A percentile compares a stretch with the other conserved stretches of the same genome.
phyloP scores from a whole-genome alignment of 2,888 invertebrate genomes.

The Platycheirus rosarum region DNA sequence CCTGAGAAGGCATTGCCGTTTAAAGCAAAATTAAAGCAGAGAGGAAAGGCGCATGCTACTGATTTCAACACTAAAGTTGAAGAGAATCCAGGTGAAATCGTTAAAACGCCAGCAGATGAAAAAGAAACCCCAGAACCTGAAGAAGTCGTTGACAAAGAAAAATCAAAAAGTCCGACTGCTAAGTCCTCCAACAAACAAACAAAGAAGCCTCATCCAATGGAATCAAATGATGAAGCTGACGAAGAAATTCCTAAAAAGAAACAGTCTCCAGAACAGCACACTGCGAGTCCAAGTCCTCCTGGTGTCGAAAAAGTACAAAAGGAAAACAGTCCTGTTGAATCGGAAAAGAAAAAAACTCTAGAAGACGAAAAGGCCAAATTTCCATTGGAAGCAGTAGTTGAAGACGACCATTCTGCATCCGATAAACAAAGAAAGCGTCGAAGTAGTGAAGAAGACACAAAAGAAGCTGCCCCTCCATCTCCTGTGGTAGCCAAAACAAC shows the following conservation, averaged over 20 bases:
- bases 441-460: slow-evolving; percentile 77
- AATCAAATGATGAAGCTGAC: slow-evolving; percentile 16
- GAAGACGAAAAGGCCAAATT: slow-evolving; percentile 1
- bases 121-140: neutral
- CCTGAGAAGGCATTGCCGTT: slow-evolving; percentile 21
- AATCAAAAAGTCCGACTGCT: neutral
- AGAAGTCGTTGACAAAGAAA: neutral
- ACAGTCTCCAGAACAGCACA: slow-evolving; percentile 12
- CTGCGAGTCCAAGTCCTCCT: slow-evolving; percentile 1
- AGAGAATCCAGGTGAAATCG: neutral
- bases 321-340: slow-evolving; percentile 5
- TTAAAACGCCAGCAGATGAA: neutral
- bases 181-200: slow-evolving; percentile 21
- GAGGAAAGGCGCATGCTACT: neutral
- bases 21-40: slow-evolving; percentile 48
- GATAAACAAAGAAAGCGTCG: slow-evolving; percentile 78
- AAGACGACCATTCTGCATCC: slow-evolving; percentile 16
- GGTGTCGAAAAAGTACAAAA: neutral
- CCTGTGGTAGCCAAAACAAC: slow-evolving; percentile 68
- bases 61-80: neutral
- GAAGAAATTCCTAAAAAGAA: slow-evolving; percentile 46
- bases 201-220: slow-evolving; percentile 24
- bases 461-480: slow-evolving; percentile 34
- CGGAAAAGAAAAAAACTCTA: neutral
- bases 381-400: neutral